phyloP scores from a whole-genome alignment of 2,888 invertebrate genomes.

The Trisateles emortualis region DNA sequence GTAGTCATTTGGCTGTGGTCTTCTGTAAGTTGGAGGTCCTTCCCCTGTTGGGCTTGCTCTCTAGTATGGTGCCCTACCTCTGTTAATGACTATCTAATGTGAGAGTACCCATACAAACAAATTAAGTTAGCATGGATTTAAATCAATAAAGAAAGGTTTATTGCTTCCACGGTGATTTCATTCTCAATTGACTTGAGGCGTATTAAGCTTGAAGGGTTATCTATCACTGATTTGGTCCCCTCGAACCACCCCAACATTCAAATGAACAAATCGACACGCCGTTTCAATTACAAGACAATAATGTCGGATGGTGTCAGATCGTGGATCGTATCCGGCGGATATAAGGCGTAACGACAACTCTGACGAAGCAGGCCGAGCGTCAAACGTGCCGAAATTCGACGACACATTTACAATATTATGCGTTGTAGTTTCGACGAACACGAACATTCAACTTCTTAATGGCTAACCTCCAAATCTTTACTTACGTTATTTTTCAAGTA shows the following conservation, averaged over 20 bases:
- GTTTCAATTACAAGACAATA: conserved; percentile 82
- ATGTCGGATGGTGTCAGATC: conserved; percentile 65
- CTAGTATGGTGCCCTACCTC: too few species aligned
- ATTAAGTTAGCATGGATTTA: too few species aligned
- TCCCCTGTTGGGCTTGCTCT: too few species aligned
- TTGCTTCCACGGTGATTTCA: too few species aligned
- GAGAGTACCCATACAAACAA: too few species aligned
- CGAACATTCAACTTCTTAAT: conserved; percentile 1
- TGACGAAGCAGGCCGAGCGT: conserved; percentile 57
- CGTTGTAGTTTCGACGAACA: conserved; percentile 11
- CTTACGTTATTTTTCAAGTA: conserved; percentile 32
- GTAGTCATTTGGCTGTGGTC: too few species aligned
- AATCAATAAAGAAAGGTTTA: too few species aligned
- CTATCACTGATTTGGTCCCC: conserved; percentile 24
- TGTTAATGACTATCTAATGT: too few species aligned
- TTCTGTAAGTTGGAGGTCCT: too few species aligned
- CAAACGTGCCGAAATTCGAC: conserved; percentile 76
- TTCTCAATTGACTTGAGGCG: not conserved
- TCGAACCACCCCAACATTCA: conserved; percentile 49
- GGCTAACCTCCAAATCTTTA: conserved; percentile 20
- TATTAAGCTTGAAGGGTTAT: conserved; percentile 22
- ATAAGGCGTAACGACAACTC: conserved; percentile 71
- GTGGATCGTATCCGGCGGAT: conserved; percentile 81
- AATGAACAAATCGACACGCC: conserved; percentile 78
- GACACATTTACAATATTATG: conserved; percentile 76